Conservation (phyloP, 2,797 vertebrate genomes). For the Eulemur mongoz region DNA sequence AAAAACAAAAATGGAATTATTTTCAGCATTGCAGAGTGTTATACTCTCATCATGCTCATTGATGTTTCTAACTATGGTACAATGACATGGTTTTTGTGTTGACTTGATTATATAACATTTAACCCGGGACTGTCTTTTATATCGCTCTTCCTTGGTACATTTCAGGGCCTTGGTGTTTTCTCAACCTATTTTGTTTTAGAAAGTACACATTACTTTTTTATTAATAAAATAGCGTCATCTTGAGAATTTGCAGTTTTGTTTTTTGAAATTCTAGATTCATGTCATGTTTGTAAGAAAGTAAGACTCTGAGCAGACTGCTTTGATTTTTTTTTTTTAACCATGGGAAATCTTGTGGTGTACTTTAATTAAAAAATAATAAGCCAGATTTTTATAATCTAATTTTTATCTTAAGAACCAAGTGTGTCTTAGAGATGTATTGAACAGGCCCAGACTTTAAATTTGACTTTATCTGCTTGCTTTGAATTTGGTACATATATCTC, state of each 20-base stretch:
- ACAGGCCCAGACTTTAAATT: background rate
- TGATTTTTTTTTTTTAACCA: background rate
- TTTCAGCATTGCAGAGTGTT: background rate
- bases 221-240: background rate
- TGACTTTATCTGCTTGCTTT: slow-evolving; percentile 7
- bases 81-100: background rate
- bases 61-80: background rate
- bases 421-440: background rate
- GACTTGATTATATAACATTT: background rate
- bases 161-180: background rate
- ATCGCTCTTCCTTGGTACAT: background rate
- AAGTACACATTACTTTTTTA: background rate
- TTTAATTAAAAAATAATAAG: slow-evolving; percentile 43
- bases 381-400: background rate
- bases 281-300: slow-evolving; percentile 32
- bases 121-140: background rate
- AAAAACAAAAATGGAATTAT: background rate
- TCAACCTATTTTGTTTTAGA: background rate
- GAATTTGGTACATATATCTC: background rate
- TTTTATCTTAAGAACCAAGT: slow-evolving; percentile 6
- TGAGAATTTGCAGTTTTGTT: slow-evolving; percentile 4
- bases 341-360: background rate
- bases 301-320: background rate
- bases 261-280: slow-evolving; percentile 19
- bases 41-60: background rate